Percentiles rank a stretch among this genome's conserved stretches.
Conservation (phyloP, 2,113 vertebrate genomes). For the Donacobius atricapilla region DNA sequence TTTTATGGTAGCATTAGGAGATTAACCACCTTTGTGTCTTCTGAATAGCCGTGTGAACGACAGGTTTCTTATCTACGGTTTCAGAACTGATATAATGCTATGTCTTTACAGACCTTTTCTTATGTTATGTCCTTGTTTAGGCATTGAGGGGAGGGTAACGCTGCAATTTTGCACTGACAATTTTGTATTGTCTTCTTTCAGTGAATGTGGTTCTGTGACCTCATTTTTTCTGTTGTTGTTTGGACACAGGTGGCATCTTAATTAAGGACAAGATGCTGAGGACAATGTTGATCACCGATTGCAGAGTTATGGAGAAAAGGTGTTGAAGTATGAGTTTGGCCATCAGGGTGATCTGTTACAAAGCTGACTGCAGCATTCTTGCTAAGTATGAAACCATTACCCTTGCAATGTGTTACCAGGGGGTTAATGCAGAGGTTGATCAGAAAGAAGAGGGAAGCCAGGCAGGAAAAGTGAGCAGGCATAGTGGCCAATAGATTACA, state of each 20-base stretch:
- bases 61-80: not conserved
- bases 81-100: not conserved
- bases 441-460: not conserved
- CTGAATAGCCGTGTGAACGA: not conserved
- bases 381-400: not conserved
- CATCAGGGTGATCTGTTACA: accelerated
- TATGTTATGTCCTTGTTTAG: not conserved
- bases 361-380: not conserved
- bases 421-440: not conserved
- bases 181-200: not conserved
- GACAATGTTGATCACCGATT: not conserved
- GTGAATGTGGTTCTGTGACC: not conserved
- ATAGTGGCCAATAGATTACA: not conserved
- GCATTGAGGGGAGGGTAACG: not conserved
- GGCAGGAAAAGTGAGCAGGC: not conserved
- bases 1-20: not conserved
- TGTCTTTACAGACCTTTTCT: not conserved
- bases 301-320: not conserved
- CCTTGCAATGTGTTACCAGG: accelerated
- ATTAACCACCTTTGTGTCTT: not conserved
- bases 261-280: not conserved
- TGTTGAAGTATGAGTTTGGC: not conserved
- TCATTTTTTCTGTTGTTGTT: not conserved
- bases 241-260: not conserved
- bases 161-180: not conserved